Conservation (phyloP, 2,113 vertebrate genomes). For the Aramus guarauna region DNA sequence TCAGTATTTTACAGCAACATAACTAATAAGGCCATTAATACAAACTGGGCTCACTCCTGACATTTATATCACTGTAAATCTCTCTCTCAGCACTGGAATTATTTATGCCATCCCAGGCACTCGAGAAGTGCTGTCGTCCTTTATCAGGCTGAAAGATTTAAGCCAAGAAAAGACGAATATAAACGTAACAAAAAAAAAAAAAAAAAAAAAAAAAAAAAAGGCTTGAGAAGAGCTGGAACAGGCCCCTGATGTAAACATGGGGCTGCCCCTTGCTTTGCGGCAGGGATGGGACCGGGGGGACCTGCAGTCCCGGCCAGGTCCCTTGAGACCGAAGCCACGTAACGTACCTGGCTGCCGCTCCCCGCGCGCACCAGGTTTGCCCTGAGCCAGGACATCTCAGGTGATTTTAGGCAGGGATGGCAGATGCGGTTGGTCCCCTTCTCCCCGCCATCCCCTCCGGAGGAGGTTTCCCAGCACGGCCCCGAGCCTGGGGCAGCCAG, state of each 20-base stretch:
- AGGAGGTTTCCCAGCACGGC: background rate
- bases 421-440: rapidly evolving
- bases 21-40: constrained; percentile 82
- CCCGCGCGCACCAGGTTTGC: rapidly evolving
- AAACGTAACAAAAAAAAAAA: background rate
- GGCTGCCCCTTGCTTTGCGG: background rate
- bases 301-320: background rate
- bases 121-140: constrained; percentile 20
- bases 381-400: background rate
- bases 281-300: background rate
- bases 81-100: constrained; percentile 58
- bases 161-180: background rate
- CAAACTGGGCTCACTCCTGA: constrained; percentile 67
- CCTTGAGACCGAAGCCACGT: background rate
- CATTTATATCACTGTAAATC: constrained; percentile 76
- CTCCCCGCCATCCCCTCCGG: background rate
- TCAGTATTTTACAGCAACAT: constrained; percentile 76
- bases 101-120: constrained; percentile 57
- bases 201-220: no score
- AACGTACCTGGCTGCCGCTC: background rate
- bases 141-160: constrained; percentile 50
- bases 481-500: background rate
- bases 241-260: rapidly evolving
- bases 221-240: background rate
- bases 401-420: background rate